phyloP scores from a whole-genome alignment of 2,888 invertebrate genomes.

The Synergus laeviventris region DNA sequence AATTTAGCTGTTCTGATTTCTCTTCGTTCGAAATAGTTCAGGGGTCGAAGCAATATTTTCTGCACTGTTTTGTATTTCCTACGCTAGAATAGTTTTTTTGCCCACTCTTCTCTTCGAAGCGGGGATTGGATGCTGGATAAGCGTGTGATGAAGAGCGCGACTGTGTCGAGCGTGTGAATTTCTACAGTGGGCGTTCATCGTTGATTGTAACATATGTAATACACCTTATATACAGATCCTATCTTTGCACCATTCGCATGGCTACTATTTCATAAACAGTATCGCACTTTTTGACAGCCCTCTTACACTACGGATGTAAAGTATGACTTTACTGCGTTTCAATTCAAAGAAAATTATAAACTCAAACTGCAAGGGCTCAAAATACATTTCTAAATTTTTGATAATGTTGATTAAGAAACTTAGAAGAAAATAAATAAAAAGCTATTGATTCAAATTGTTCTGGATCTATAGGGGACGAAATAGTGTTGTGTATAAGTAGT shows the following conservation, averaged over 20 bases:
- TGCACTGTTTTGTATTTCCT: neutral
- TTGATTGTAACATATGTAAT: constrained; percentile 47
- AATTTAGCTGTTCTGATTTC: neutral
- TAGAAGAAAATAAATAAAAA: neutral
- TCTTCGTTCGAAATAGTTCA: constrained; percentile 3
- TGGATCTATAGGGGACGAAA: too few relatives aligned
- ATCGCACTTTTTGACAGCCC: constrained; percentile 11
- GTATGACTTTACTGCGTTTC: neutral
- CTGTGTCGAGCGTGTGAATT: constrained; percentile 45
- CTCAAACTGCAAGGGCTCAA: neutral
- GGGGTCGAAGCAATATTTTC: constrained; percentile 52
- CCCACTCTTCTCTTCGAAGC: constrained; percentile 39
- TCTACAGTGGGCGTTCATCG: constrained; percentile 43
- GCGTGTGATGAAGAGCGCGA: constrained; percentile 47
- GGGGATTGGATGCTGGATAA: constrained; percentile 50
- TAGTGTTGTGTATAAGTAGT: too few relatives aligned
- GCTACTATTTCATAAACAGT: constrained; percentile 19
- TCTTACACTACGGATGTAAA: neutral
- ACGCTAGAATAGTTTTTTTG: constrained; percentile 3
- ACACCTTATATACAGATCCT: constrained; percentile 9
- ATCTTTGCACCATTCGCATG: constrained; percentile 14
- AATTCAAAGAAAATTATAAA: neutral
- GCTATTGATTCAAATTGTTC: neutral
- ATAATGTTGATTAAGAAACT: neutral
- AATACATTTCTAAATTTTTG: neutral